These are phyloP conservation scores for Littorina saxatilis DNA, from an alignment of 1,140 invertebrate species.

Conservation along the genomic window DNA sequence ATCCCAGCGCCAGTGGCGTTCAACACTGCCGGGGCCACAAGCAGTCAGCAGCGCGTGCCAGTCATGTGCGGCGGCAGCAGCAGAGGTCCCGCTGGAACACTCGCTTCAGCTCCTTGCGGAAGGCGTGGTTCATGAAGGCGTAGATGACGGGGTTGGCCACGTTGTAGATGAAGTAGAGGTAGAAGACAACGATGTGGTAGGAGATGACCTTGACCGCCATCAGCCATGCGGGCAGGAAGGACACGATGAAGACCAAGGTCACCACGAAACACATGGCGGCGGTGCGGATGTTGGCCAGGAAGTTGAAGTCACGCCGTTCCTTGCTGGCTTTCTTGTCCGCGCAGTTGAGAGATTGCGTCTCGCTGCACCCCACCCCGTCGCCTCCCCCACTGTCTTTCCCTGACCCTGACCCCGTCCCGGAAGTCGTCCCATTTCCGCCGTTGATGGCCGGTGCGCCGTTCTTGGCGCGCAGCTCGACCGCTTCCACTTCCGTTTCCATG, in stretches of 20 bases:
- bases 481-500: conserved; percentile 41
- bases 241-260: conserved; percentile 70
- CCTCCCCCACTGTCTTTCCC: neutral
- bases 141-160: conserved; percentile 74
- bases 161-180: conserved; percentile 73
- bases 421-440: neutral
- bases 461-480: conserved; percentile 34
- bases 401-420: neutral
- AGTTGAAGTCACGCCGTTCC: conserved; percentile 50
- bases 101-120: conserved; percentile 69
- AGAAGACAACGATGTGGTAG: conserved; percentile 67
- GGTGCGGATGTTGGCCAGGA: conserved; percentile 70
- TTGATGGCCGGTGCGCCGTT: conserved; percentile 35
- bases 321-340: conserved; percentile 42
- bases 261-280: conserved; percentile 72
- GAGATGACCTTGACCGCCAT: conserved; percentile 64
- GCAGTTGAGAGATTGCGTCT: conserved; percentile 26
- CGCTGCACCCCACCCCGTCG: conserved; percentile 40
- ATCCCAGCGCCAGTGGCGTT: too few relatives aligned
- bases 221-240: conserved; percentile 71
- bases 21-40: neutral
- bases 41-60: too few relatives aligned
- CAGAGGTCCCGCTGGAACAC: conserved; percentile 58
- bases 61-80: conserved; percentile 28
- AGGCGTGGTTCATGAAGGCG: conserved; percentile 73